A percentile compares a stretch with the other conserved stretches of the same genome.
Conservation (phyloP, 2,888 invertebrate species). For the Malthinus seriepunctatus region DNA sequence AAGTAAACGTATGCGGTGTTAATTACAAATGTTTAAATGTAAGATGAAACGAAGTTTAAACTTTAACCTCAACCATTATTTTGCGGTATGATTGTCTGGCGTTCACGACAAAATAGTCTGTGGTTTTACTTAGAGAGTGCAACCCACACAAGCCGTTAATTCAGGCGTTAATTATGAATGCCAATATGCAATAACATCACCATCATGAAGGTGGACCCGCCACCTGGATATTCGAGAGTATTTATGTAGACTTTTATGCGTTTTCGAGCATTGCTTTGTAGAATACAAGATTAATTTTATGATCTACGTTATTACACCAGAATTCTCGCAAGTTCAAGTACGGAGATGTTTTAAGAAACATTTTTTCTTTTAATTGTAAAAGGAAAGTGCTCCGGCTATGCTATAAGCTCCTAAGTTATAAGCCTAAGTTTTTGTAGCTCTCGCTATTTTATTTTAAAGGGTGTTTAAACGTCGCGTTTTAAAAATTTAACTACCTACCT, state of each 20-base stretch:
- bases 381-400: constrained; percentile 34
- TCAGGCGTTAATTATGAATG: constrained; percentile 47
- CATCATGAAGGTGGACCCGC: constrained; percentile 43
- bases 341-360: constrained; percentile 32
- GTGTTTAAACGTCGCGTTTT: constrained; percentile 48
- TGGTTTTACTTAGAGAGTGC: constrained; percentile 15
- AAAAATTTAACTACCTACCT: constrained; percentile 47
- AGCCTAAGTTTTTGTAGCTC: constrained; percentile 48
- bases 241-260: constrained; percentile 54
- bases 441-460: constrained; percentile 44
- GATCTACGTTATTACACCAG: constrained; percentile 47
- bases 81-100: constrained; percentile 10
- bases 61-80: constrained; percentile 3
- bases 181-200: constrained; percentile 46
- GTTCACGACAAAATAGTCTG: constrained; percentile 23
- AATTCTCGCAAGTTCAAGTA: constrained; percentile 27
- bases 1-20: background rate
- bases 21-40: background rate
- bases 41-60: background rate
- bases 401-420: constrained; percentile 44
- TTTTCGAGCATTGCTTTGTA: constrained; percentile 50
- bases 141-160: constrained; percentile 37
- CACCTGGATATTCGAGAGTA: constrained; percentile 53
- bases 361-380: constrained; percentile 32
- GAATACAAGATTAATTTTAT: constrained; percentile 50